Percentiles rank a stretch among this genome's conserved stretches.
phyloP scores from a whole-genome alignment of 2,888 invertebrate genomes.

The Celastrina argiolus region DNA sequence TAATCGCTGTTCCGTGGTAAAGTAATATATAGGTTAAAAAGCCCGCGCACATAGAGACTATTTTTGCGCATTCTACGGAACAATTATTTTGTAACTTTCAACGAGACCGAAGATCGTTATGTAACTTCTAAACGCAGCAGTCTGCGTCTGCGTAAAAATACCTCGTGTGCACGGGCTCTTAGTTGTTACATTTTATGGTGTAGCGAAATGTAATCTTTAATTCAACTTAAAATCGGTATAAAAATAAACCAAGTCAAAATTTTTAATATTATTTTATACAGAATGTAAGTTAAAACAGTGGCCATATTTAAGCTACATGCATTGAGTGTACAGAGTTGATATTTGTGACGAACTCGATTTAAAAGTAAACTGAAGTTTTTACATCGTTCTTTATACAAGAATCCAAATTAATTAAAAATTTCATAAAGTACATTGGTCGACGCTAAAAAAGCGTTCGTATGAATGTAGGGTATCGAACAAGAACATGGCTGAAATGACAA shows the following conservation, averaged over 20 bases:
- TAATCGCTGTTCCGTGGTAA: slow-evolving; percentile 55
- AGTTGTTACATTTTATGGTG: slow-evolving; percentile 12
- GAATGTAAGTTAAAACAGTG: slow-evolving; percentile 18
- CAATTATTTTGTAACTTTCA: not conserved
- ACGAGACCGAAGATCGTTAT: not conserved
- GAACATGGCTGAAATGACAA: no score
- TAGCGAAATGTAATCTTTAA: slow-evolving; percentile 17
- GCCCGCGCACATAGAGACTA: slow-evolving; percentile 13
- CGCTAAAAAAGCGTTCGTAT: not conserved
- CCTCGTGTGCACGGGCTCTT: slow-evolving; percentile 1
- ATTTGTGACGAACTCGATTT: not conserved
- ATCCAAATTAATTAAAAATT: not conserved
- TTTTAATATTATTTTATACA: slow-evolving; percentile 12
- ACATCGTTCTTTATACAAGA: not conserved
- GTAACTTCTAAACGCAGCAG: slow-evolving; percentile 13
- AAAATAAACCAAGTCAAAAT: slow-evolving; percentile 18
- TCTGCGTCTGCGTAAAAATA: slow-evolving; percentile 2
- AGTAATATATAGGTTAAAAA: slow-evolving; percentile 37
- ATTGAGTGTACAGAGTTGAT: not conserved
- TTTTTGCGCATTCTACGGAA: not conserved
- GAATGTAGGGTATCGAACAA: not conserved
- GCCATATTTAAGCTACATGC: slow-evolving; percentile 17
- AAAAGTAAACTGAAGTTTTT: not conserved
- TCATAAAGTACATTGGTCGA: not conserved
- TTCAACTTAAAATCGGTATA: slow-evolving; percentile 19